Conservation (phyloP, 2,888 invertebrate species). For the Hyppa rectilinea region DNA sequence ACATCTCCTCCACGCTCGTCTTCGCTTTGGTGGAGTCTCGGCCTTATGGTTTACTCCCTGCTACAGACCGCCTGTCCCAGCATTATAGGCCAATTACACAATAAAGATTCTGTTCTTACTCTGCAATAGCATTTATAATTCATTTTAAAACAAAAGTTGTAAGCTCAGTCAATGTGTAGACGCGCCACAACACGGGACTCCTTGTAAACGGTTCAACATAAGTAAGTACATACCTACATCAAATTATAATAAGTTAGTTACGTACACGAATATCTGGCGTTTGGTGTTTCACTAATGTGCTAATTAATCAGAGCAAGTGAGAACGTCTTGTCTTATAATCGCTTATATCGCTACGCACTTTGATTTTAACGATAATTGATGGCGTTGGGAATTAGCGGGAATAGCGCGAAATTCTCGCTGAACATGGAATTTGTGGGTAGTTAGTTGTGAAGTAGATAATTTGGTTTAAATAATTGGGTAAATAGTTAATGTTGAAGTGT, state of each 20-base stretch:
- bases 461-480: conserved; percentile 3
- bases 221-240: background rate
- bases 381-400: conserved; percentile 40
- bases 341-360: conserved; percentile 63
- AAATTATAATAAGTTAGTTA: background rate
- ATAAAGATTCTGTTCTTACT: background rate
- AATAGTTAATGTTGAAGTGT: background rate
- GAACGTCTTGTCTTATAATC: conserved; percentile 59
- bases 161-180: background rate
- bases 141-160: background rate
- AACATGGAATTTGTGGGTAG: conserved; percentile 9
- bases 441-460: conserved; percentile 1
- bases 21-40: no score
- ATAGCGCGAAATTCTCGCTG: conserved; percentile 19
- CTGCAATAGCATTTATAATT: no score
- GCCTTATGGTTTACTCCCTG: no score
- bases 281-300: conserved; percentile 57
- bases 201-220: background rate
- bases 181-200: no score
- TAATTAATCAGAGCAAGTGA: conserved; percentile 66
- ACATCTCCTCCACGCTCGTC: no score
- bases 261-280: conserved; percentile 12
- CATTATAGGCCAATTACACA: no score
- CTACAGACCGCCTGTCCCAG: no score
- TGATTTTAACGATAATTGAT: conserved; percentile 67